phyloP scores from a whole-genome alignment of 2,888 invertebrate genomes.

The Pseudococcus jackbeardsleyi region DNA sequence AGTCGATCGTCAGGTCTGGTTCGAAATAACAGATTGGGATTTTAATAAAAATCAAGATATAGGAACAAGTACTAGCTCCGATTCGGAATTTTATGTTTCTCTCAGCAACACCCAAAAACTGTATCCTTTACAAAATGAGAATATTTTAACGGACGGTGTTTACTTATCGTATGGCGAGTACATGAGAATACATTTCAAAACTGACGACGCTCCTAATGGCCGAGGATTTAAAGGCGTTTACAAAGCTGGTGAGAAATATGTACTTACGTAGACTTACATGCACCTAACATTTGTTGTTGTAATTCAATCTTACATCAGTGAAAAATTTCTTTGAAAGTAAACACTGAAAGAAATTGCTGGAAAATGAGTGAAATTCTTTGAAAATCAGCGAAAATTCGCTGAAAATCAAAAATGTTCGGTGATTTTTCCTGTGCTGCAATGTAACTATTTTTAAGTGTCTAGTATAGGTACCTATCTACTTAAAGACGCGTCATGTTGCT shows the following conservation, averaged over 20 bases:
- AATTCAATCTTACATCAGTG: too few relatives aligned
- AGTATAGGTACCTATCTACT: background rate
- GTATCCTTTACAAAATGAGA: slow-evolving; percentile 73
- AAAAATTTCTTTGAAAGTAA: too few relatives aligned
- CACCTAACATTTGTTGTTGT: too few relatives aligned
- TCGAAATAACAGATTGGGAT: slow-evolving; percentile 78
- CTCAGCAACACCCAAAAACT: slow-evolving; percentile 56
- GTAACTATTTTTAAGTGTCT: too few relatives aligned
- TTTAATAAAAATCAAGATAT: slow-evolving; percentile 70
- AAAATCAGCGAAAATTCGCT: too few relatives aligned
- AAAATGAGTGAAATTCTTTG: too few relatives aligned
- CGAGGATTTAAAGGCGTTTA: slow-evolving; percentile 79
- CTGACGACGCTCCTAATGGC: slow-evolving; percentile 77
- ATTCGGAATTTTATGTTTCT: slow-evolving; percentile 49
- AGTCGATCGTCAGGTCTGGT: slow-evolving; percentile 79
- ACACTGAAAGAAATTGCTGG: too few relatives aligned
- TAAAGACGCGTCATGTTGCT: too few relatives aligned
- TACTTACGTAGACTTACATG: background rate
- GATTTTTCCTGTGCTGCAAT: too few relatives aligned
- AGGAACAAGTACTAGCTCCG: slow-evolving; percentile 27
- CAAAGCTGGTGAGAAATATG: slow-evolving; percentile 74
- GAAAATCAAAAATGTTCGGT: too few relatives aligned
- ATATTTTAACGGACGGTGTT: slow-evolving; percentile 77
- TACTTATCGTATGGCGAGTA: slow-evolving; percentile 78
- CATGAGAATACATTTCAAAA: slow-evolving; percentile 76